A percentile compares a stretch with the other conserved stretches of the same genome.
These are phyloP conservation scores for Amphilophus citrinellus DNA, from an alignment of 2,113 vertebrate species.

Conservation along the genomic window DNA sequence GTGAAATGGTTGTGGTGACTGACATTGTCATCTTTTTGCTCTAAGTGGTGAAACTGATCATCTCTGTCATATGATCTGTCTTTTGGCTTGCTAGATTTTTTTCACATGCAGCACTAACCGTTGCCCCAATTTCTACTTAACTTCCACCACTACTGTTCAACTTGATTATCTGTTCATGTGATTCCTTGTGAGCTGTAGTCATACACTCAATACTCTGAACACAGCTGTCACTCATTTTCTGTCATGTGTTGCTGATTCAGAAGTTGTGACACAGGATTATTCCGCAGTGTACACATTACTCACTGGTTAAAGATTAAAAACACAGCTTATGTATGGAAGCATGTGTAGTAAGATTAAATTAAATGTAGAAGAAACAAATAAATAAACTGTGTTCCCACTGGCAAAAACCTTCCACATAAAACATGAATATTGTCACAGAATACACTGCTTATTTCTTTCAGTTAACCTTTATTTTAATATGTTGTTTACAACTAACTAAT, in stretches of 20 bases:
- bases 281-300: not conserved
- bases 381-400: not conserved
- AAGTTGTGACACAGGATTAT: conserved; percentile 31
- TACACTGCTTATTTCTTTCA: not conserved
- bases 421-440: not conserved
- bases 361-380: not conserved
- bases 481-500: not conserved
- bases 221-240: conserved; percentile 17
- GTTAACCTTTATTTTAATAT: not conserved
- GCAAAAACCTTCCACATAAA: not conserved
- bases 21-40: not conserved
- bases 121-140: not conserved
- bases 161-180: conserved; percentile 29
- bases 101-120: not conserved
- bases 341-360: not conserved
- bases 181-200: conserved; percentile 30
- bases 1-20: not conserved
- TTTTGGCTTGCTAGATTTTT: not conserved
- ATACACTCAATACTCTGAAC: conserved; percentile 8
- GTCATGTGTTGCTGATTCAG: conserved; percentile 59
- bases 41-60: not conserved
- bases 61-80: not conserved
- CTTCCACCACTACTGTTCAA: not conserved
- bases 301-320: not conserved
- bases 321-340: not conserved